These are phyloP conservation scores for Lepidocyrtoides sp. DNA, from an alignment of 2,888 invertebrate species.

Conservation along the genomic window DNA sequence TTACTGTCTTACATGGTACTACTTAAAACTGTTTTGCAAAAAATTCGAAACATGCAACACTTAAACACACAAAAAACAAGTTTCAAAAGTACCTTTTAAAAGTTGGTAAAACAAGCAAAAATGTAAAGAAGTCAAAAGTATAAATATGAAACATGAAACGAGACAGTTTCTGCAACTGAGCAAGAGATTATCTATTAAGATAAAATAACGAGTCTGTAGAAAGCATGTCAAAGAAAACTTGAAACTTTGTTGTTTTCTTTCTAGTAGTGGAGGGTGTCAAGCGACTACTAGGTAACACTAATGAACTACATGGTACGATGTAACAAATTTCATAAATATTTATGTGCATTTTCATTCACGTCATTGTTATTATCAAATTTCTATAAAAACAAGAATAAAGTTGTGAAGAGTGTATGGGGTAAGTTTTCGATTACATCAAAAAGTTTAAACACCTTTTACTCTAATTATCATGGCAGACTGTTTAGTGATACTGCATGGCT, in stretches of 20 bases:
- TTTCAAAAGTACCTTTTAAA: conserved; percentile 25
- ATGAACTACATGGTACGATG: conserved; percentile 2
- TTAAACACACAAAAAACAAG: conserved; percentile 17
- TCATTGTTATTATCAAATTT: neutral
- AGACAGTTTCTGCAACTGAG: neutral
- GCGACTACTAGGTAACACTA: conserved; percentile 31
- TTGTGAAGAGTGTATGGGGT: no score
- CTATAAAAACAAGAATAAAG: conserved; percentile 1
- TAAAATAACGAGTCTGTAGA: conserved; percentile 27
- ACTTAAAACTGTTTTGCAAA: no score
- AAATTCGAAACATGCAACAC: no score
- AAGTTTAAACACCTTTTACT: neutral
- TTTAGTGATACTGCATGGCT: no score
- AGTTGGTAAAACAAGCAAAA: neutral
- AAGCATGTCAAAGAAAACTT: conserved; percentile 64
- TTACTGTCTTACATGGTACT: no score
- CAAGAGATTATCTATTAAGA: neutral
- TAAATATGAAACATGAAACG: no score
- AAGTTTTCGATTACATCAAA: no score
- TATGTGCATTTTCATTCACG: no score
- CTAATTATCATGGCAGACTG: neutral
- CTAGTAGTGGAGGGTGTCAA: conserved; percentile 8
- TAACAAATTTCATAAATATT: neutral
- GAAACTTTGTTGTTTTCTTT: conserved; percentile 60
- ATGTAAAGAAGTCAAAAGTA: neutral